Evolutionary conservation across 2,113 vertebrate genomes (phyloP), one percentile per base, ranked within the genome.

Genomic region (Nicator chloris): DNA sequence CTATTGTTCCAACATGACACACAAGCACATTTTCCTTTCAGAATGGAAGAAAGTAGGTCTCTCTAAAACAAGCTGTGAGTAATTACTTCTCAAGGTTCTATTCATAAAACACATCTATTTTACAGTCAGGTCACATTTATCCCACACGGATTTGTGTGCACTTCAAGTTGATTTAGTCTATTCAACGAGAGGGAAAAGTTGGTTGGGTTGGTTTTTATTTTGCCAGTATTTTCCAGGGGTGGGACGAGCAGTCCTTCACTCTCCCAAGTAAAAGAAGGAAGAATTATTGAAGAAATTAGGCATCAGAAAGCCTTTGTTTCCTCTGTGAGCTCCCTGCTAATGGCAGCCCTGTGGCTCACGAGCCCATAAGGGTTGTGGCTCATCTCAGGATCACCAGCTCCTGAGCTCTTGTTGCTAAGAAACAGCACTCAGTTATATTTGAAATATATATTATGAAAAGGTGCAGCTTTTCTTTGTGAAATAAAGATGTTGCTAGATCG

Each of bases 361-460:
- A 91, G 31, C 80, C 75, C 73, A 30, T 3, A 24, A 2, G 6
- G 3, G 64, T 49, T 37, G 30, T 33, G 69, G 81, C 77, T 90
- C 81, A 31, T 91, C 79, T 79, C 70, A 47, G 82, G 56, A 92
- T 73, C 83, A 63, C 20, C 56, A 75, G 39, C 47, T 82, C 47
- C 90, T 11, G 35, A 63, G 86, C 27, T 81, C 82, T n/a, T 5
- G 92, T 92, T 96, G 90, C 92, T 95, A 93, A 92, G 95, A 56
- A 76, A 91, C 80, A 39, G 54, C 45, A 47, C 57, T 70, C 31
- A 1, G 51, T 69, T 78, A n/a, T 21, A 66, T 75, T 77, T 94
- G 65, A 92, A 95, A 95, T 72, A 95, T 87, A 91, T 84, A 86
- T 88, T 91, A 96, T 86, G 93, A 80, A 94, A 97, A 95, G 69